Base-by-base conservation (phyloP, 2,888 invertebrate genomes). In the Eilema griseolum region DNA sequence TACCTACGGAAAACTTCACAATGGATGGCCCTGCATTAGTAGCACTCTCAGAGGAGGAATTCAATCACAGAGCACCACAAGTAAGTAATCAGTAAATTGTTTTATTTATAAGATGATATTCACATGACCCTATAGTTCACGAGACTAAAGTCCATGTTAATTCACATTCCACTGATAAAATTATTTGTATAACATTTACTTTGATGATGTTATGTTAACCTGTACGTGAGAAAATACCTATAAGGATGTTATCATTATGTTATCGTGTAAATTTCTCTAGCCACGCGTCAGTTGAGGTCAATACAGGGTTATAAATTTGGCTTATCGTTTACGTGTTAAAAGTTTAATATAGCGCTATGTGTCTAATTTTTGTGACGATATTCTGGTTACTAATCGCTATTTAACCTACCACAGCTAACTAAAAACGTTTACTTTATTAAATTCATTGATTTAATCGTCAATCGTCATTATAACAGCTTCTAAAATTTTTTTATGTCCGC, bases 1-100 rank as follows among this genome's bases (percentile, higher is more conserved):
- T 97, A 63, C 96, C 96, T 31, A 95, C 97, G 73, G 97, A 97
- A 81, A 97, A 97, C 88, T 98, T 98, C 94, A 96, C 97, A 77
- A 97, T 98, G 95, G 97, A 98, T 81, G 99, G 99, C 69, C 95
- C 96, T 20, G 96, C 97, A 57, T 94, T 99, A 74, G 96, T 97
- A 73, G 96, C 97, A 66, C 96, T 99, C 70, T 97, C 97, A 63
- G 98, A 98, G 90, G 98, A 98, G 79, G 98, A 98, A 85, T 98
- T 99, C 90, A 96, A 97, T 82, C 97, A 97, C 83, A 96, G 98
- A 92, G 97, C 97, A 83, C 97, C 98, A 71, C 97, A 98, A 97
- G 98, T 98, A 93, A 16, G 67, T 64, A 23, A 52, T 23, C 14
- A 37, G 0, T 24, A 12, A 28, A 31, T 2, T 23, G 23, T 52